Percentiles rank a stretch among this genome's conserved stretches.
Conservation (phyloP, 2,888 invertebrate genomes). For the Ametastegia equiseti region DNA sequence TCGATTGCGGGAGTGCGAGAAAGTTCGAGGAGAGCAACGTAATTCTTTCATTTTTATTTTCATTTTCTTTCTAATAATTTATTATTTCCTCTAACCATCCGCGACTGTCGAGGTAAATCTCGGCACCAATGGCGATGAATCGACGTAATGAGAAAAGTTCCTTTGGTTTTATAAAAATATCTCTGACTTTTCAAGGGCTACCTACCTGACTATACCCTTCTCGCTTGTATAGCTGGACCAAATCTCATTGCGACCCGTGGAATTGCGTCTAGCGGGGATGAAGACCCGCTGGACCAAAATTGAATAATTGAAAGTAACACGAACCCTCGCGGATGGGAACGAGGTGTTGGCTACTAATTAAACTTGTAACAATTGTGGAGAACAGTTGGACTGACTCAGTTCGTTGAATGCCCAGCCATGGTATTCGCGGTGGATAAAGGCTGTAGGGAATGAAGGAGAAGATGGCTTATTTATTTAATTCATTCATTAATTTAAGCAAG, state of each 20-base stretch:
- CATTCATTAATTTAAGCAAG: neutral
- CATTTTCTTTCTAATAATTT: constrained; percentile 15
- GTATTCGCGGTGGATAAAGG: neutral
- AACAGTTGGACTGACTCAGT: neutral
- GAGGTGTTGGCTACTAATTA: constrained; percentile 36
- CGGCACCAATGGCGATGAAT: constrained; percentile 41
- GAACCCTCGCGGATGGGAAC: constrained; percentile 22
- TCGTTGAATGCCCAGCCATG: neutral
- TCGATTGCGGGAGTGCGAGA: neutral
- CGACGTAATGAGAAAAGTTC: constrained; percentile 66
- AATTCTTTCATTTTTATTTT: neutral
- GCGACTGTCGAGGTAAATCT: constrained; percentile 53
- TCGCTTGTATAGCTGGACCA: neutral
- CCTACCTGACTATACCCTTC: neutral
- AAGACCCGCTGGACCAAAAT: constrained; percentile 5
- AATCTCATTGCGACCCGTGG: neutral
- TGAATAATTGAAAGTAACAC: constrained; percentile 25
- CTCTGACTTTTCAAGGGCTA: neutral
- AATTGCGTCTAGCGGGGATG: constrained; percentile 1
- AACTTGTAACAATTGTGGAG: constrained; percentile 37
- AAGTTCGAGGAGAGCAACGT: neutral
- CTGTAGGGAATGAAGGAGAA: neutral
- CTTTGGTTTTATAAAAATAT: constrained; percentile 43
- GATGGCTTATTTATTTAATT: constrained; percentile 1
- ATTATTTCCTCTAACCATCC: constrained; percentile 45